Evolutionary conservation across 92 coral and sea anemone genomes (phyloP).

Genomic region (Heteractis magnifica): DNA sequence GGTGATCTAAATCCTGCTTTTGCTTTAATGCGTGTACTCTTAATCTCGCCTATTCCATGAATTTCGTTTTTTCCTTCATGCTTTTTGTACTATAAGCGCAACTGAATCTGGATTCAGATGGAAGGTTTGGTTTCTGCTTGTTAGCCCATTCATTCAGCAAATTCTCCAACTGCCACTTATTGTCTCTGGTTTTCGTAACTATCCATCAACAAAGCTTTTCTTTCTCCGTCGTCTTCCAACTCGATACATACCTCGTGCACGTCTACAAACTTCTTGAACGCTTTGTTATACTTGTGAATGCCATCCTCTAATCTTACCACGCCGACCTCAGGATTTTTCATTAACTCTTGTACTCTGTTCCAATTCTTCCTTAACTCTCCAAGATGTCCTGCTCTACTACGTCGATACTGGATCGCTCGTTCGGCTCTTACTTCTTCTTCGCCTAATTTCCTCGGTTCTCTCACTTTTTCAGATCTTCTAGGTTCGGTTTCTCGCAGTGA

Average conservation of each 20-base stretch:
- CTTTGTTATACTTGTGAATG: neutral
- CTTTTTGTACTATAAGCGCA: conserved; percentile 33
- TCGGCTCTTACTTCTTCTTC: conserved; percentile 21
- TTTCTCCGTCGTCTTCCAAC: conserved; percentile 58
- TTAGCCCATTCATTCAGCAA: conserved; percentile 10
- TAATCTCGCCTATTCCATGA: conserved; percentile 54
- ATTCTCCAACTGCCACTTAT: conserved; percentile 15
- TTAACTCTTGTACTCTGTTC: conserved; percentile 16
- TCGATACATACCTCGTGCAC: conserved; percentile 59
- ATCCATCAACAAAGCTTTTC: conserved; percentile 48
- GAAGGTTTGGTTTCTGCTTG: neutral
- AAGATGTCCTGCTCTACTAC: conserved; percentile 17
- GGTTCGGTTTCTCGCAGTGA: no score
- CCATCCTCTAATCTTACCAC: conserved; percentile 1
- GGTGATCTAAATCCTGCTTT: conserved; percentile 50
- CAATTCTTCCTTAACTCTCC: conserved; percentile 7
- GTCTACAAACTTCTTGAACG: conserved; percentile 19
- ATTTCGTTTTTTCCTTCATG: conserved; percentile 41
- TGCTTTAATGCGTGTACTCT: conserved; percentile 44
- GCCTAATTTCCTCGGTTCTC: conserved; percentile 8
- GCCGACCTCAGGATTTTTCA: neutral
- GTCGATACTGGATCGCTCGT: neutral
- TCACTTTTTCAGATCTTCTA: neutral
- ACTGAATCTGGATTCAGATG: neutral
- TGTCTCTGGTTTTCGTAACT: conserved; percentile 31